These are phyloP conservation scores for Muscicapa adusta DNA, from an alignment of 2,113 vertebrate genomes.

Conservation along the genomic window DNA sequence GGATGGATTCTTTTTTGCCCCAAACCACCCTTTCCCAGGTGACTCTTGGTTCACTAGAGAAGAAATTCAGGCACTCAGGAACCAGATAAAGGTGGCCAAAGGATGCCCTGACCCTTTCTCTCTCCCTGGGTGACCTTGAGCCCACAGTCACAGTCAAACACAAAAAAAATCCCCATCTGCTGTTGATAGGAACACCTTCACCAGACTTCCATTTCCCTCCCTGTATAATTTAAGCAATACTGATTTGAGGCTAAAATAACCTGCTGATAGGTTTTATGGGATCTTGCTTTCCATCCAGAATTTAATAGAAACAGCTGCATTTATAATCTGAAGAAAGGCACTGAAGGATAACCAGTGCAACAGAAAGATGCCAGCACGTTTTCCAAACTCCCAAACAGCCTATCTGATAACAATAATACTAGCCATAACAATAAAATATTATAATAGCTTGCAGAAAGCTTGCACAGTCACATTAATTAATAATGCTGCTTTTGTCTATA, in stretches of 20 bases:
- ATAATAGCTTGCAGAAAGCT: constrained; percentile 48
- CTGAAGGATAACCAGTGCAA: constrained; percentile 32
- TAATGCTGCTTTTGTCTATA: constrained; percentile 50
- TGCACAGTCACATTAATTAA: constrained; percentile 39
- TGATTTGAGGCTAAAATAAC: constrained; percentile 21
- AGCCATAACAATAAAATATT: constrained; percentile 44
- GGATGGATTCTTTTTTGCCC: background rate
- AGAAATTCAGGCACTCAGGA: background rate
- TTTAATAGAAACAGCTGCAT: constrained; percentile 33
- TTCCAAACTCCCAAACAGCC: constrained; percentile 36
- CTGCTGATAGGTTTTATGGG: background rate
- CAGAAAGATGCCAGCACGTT: background rate
- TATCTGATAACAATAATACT: constrained; percentile 10
- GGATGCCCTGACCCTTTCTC: background rate
- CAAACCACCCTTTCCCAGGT: background rate
- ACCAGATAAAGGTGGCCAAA: background rate
- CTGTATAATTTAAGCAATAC: constrained; percentile 19
- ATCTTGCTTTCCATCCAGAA: background rate
- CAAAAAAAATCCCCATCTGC: background rate
- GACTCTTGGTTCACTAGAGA: background rate
- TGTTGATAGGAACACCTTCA: background rate
- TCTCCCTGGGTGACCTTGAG: background rate
- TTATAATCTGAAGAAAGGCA: constrained; percentile 27
- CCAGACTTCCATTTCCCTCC: background rate
- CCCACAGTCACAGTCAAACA: background rate